phyloP scores from a whole-genome alignment of 2,888 invertebrate species.

The Notocelia uddmanniana region DNA sequence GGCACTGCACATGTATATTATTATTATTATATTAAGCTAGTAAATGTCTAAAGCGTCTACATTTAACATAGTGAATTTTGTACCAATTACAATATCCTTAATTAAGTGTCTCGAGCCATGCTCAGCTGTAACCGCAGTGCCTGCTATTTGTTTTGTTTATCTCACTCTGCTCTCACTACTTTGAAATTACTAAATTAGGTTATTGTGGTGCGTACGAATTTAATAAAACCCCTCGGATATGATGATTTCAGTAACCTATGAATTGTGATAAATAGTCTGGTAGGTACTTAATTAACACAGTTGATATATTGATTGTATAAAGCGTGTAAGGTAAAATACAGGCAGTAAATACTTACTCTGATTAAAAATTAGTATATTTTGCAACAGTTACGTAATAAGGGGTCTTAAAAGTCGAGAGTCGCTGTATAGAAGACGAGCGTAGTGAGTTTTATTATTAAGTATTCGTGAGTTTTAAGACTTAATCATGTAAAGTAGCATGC shows the following conservation, averaged over 20 bases:
- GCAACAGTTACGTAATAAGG: too few species aligned
- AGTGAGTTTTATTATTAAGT: too few species aligned
- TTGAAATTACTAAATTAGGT: neutral
- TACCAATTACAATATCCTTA: neutral
- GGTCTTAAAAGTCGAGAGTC: too few species aligned
- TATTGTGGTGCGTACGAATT: neutral
- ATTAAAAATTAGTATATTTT: too few species aligned
- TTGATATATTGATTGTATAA: too few species aligned
- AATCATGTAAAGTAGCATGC: too few species aligned
- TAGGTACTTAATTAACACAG: slow-evolving; percentile 25
- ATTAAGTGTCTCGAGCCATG: neutral
- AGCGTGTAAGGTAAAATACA: too few species aligned
- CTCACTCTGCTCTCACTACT: neutral
- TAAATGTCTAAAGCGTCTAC: neutral
- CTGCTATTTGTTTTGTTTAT: slow-evolving; percentile 10
- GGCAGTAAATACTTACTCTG: too few species aligned
- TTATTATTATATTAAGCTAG: neutral
- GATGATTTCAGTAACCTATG: slow-evolving; percentile 6
- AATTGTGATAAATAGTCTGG: slow-evolving; percentile 38
- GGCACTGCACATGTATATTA: neutral
- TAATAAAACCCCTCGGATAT: neutral
- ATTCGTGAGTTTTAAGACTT: too few species aligned
- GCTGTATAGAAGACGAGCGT: too few species aligned
- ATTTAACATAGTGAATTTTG: neutral
- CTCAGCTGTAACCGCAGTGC: slow-evolving; percentile 21